Evolutionary conservation across 2,888 invertebrate species (phyloP).

Genomic region (Clostera curtula): DNA sequence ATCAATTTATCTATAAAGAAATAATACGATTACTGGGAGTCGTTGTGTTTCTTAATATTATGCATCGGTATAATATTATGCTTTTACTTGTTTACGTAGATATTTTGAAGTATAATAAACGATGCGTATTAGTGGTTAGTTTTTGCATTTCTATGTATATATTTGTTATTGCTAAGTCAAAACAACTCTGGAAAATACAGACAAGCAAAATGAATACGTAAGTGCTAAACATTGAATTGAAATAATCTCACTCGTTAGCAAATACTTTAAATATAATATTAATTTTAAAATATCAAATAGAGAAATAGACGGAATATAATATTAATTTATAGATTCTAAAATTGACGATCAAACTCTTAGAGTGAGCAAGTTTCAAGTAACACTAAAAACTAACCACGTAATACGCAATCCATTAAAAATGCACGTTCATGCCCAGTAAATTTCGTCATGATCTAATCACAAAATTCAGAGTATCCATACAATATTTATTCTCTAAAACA

Average conservation of each 20-base stretch:
- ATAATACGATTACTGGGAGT: conserved; percentile 12
- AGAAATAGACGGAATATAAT: too few relatives aligned
- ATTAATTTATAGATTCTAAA: conserved; percentile 4
- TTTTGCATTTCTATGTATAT: conserved; percentile 9
- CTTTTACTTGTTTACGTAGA: conserved; percentile 11
- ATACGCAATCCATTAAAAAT: conserved; percentile 17
- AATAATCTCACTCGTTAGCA: too few relatives aligned
- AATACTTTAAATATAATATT: too few relatives aligned
- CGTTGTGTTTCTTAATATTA: conserved; percentile 16
- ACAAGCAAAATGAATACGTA: too few relatives aligned
- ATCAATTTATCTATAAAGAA: conserved; percentile 4
- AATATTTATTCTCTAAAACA: conserved; percentile 52
- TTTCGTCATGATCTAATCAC: conserved; percentile 50
- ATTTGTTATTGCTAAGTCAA: conserved; percentile 5
- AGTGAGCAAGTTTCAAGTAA: conserved; percentile 12
- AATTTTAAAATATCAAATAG: too few relatives aligned
- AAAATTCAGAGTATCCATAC: conserved; percentile 65
- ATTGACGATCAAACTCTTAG: conserved; percentile 26
- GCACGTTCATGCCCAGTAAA: conserved; percentile 55
- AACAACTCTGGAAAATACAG: too few relatives aligned
- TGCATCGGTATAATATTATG: conserved; percentile 21
- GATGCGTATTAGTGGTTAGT: conserved; percentile 18
- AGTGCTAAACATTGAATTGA: too few relatives aligned
- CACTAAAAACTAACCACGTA: conserved; percentile 25
- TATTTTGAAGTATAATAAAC: conserved; percentile 8